Percentiles rank a stretch among this genome's conserved stretches.
These are phyloP conservation scores for Eulithis testata DNA, from an alignment of 2,888 invertebrate species.

Conservation along the genomic window DNA sequence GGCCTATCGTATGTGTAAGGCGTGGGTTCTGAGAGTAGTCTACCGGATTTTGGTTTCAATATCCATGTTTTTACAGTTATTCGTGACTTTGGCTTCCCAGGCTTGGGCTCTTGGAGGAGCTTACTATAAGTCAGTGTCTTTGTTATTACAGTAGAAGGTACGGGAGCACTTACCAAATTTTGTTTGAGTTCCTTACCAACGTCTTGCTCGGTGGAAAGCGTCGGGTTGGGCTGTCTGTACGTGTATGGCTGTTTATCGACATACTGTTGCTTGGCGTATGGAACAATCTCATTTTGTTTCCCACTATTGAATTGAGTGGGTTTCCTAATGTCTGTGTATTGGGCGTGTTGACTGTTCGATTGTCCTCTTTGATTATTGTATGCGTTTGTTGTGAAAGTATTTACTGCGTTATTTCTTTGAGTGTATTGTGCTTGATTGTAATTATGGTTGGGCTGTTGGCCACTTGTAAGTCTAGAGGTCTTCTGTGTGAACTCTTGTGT, in stretches of 20 bases:
- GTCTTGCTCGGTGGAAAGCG: constrained; percentile 53
- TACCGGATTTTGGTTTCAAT: constrained; percentile 71
- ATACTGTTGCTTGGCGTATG: constrained; percentile 59
- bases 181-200: constrained; percentile 63
- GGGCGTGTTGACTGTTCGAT: constrained; percentile 50
- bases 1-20: constrained; percentile 63
- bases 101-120: constrained; percentile 63
- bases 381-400: constrained; percentile 44
- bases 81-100: constrained; percentile 68
- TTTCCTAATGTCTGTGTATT: constrained; percentile 54
- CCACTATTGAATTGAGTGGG: constrained; percentile 50
- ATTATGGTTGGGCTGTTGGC: constrained; percentile 45
- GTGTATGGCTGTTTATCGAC: constrained; percentile 59
- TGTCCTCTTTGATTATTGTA: constrained; percentile 52
- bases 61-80: constrained; percentile 79
- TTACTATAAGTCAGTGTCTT: constrained; percentile 72
- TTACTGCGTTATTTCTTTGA: constrained; percentile 47
- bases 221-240: constrained; percentile 54
- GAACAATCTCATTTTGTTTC: constrained; percentile 52
- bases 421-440: constrained; percentile 47
- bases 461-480: constrained; percentile 28
- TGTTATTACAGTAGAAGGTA: constrained; percentile 66
- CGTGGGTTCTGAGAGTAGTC: constrained; percentile 60
- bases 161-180: constrained; percentile 72
- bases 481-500: constrained; percentile 33